Base-by-base conservation (phyloP, 1,140 invertebrate genomes). In the Caenorhabditis latens region DNA sequence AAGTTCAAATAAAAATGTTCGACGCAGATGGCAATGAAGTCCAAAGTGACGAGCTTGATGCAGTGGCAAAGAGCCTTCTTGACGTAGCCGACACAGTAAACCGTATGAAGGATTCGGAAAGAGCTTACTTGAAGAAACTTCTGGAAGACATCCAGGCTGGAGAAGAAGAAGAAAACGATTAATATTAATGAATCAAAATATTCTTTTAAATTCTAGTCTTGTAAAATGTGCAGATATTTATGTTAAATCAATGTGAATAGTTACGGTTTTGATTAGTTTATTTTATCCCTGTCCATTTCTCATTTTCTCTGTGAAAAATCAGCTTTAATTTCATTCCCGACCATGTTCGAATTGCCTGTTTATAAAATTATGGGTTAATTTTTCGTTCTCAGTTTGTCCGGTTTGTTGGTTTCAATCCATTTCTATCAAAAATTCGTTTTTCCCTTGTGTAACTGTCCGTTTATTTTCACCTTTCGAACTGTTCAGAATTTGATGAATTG, bases 1-100 rank as follows among this genome's bases (percentile, higher is more conserved):
- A 79, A 53, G 21, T 79, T 9, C 43, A 79, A 79, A 50, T 79
- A 19, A 79, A 79, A 79, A 50, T 79, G 46, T 79, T 50, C n/a
- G 71, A 79, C 9, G 71, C 19, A n/a, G 71, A 79, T 40, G 46
- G 71, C 2, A 79, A 46, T n/a, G 67, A 71, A 19, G 46, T 71
- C n/a, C 9, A 71, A 71, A 48, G 67, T 19, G 42, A 16, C 2
- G 67, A 48, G 2, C 14, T n/a, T 46, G 67, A 71, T 46, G 14
- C 6, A 48, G 67, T 71, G 8, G 32, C 63, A 8, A 32, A 16
- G 40, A 67, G 21, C 40, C 7, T 67, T 32, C 21, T 67, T 9
- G 63, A 42, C 40, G 24, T 40, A 11, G 32, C 9, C 13, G 63
- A 67, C 4, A 8, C 63, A 19, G 32, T 16, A n/a, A 79, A 79